Conservation (phyloP, 2,797 vertebrate genomes). For the Xenopus petersii region DNA sequence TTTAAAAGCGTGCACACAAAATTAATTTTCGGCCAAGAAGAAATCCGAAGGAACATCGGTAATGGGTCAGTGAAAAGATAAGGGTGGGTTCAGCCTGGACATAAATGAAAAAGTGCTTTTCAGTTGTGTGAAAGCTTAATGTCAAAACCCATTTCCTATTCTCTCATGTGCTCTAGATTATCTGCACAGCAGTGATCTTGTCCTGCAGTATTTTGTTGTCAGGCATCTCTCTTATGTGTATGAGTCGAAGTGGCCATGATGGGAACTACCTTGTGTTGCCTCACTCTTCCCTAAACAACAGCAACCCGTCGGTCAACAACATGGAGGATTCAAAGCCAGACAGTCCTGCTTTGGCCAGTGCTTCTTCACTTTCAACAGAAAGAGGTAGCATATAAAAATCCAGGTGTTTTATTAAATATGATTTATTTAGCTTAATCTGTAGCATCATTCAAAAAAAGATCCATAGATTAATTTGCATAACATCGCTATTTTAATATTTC, state of each 20-base stretch:
- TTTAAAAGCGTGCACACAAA: no score
- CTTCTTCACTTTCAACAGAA: slow-evolving; percentile 53
- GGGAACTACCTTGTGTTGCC: slow-evolving; percentile 71
- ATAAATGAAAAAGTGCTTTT: no score
- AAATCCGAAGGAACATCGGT: no score
- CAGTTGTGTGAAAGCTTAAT: no score
- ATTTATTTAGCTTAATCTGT: no score
- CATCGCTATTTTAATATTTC: no score
- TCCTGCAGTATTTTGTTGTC: slow-evolving; percentile 76
- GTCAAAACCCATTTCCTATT: neutral
- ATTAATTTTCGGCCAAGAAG: no score
- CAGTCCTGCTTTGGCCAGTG: slow-evolving; percentile 49
- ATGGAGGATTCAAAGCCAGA: slow-evolving; percentile 60
- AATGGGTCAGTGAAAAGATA: no score
- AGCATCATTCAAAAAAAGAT: no score
- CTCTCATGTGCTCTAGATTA: slow-evolving; percentile 67
- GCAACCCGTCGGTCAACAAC: slow-evolving; percentile 54
- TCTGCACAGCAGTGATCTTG: slow-evolving; percentile 79
- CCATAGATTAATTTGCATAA: no score
- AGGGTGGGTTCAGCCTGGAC: no score
- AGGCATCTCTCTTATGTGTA: slow-evolving; percentile 79
- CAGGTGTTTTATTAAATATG: no score
- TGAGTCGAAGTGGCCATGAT: slow-evolving; percentile 78
- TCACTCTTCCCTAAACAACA: slow-evolving; percentile 54
- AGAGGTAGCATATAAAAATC: slow-evolving; percentile 59